Percentiles rank a stretch among this genome's conserved stretches.
These are phyloP conservation scores for Lepidothrix coronata DNA, from an alignment of 2,113 vertebrate genomes.

Conservation along the genomic window DNA sequence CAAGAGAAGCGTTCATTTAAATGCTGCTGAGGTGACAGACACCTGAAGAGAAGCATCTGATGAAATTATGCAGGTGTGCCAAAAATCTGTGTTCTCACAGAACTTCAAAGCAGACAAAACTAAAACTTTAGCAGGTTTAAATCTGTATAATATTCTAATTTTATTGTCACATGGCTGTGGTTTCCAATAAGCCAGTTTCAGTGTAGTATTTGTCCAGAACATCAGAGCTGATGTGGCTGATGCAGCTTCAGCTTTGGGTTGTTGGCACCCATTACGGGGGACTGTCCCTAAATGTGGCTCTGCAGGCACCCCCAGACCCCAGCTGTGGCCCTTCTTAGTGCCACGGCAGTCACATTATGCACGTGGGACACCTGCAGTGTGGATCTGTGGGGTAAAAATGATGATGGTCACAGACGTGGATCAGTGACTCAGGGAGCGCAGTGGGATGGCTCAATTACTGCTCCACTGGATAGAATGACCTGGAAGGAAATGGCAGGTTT, in stretches of 20 bases:
- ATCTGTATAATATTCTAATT: not conserved
- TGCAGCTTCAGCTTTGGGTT: accelerated
- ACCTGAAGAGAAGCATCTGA: not conserved
- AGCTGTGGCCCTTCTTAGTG: not conserved
- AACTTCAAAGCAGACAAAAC: not conserved
- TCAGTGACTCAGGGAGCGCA: not conserved
- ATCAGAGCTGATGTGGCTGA: not conserved
- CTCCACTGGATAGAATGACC: not conserved
- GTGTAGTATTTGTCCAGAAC: accelerated
- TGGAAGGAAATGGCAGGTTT: not conserved
- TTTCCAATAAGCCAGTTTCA: not conserved
- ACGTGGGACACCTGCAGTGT: accelerated
- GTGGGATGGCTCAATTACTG: not conserved
- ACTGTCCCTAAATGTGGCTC: not conserved
- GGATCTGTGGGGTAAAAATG: not conserved
- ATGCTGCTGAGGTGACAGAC: not conserved
- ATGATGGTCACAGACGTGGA: too few species aligned
- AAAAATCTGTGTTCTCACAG: not conserved
- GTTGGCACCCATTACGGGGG: accelerated
- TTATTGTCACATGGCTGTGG: not conserved
- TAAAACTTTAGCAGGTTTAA: accelerated
- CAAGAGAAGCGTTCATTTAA: not conserved
- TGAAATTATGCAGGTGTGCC: not conserved
- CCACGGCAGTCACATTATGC: accelerated
- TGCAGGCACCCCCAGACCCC: not conserved